A percentile compares a stretch with the other conserved stretches of the same genome.
phyloP scores from a whole-genome alignment of 2,113 vertebrate species.

The Sciurus niger region DNA sequence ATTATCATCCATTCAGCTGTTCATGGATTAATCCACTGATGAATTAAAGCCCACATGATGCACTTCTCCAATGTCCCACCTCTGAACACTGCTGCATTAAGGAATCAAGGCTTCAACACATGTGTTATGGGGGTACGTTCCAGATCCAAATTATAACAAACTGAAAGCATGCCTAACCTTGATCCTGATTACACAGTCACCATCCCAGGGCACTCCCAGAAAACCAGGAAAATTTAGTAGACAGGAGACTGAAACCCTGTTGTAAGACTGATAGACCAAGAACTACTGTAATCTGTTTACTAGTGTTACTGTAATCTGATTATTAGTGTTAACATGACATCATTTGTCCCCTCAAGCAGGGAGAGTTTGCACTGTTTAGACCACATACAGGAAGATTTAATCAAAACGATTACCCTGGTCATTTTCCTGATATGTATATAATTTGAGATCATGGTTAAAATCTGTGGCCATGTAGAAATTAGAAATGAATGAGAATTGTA shows the following conservation, averaged over 20 bases:
- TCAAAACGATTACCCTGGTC: background rate
- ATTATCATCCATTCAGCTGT: background rate
- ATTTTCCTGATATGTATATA: background rate
- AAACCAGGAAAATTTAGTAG: background rate
- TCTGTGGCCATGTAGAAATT: conserved; percentile 18
- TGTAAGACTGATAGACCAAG: background rate
- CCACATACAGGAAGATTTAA: background rate
- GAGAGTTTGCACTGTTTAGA: background rate
- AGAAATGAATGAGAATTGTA: background rate
- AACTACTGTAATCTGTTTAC: background rate
- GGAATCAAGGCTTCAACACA: background rate
- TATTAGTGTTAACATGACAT: background rate
- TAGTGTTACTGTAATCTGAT: background rate
- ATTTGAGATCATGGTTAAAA: background rate
- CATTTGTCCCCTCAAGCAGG: background rate
- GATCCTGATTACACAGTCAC: background rate
- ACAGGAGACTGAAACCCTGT: background rate
- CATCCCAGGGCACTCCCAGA: background rate
- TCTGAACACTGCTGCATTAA: background rate
- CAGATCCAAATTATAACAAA: background rate
- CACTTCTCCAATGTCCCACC: background rate
- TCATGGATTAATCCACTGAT: background rate
- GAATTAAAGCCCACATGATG: background rate
- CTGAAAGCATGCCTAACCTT: background rate
- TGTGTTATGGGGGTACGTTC: background rate